Base-by-base conservation (phyloP, 92 coral and sea anemone species). In the Palythoa heliodiscus region DNA sequence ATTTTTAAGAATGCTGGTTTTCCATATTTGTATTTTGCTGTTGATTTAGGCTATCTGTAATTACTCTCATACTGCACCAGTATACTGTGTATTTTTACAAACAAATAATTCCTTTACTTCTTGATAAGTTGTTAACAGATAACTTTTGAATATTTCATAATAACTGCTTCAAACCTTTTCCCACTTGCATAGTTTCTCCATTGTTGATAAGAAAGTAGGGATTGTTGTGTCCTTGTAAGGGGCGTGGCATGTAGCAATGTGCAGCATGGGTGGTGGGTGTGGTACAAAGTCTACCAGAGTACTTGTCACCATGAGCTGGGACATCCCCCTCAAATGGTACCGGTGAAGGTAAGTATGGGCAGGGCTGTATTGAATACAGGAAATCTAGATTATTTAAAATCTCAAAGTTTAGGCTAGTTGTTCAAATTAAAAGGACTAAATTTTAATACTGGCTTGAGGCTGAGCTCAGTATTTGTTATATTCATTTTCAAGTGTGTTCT, bases 191-290 rank as follows among this genome's bases (percentile, higher is more conserved):
- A 19, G 84, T 25, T 11, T 80, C 84, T 43, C 84, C 84, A 80
- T 66, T 66, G 40, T 80, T 80, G 71, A 80, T 63, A 12, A 80
- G 55, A 52, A 64, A 66, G 40, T 80, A 80, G 6, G 84, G 84
- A 38, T 22, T 80, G 43, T 43, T 80, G 43, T 43, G 74, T 14
- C 84, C 84, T 40, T 80, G 73, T 15, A 80, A 43, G 13, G 84
- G 47, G 52, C 60, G 84, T 2, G 84, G 84, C 84, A 80, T 66
- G 53, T 43, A 80, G 60, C 84, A 80, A 35, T 80, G 84, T 19
- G 83, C 35, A 4, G 37, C 83, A 57, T 25, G 66, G 37, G 73
- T 40, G 37, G 82, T 80, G 0, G 84, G 84, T 66, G 84, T 80
- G 63, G 70, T 48, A 24, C 73, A 80, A 6, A 80, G 43, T 29